Conservation (phyloP, 2,113 vertebrate genomes). For the Macrotus californicus region DNA sequence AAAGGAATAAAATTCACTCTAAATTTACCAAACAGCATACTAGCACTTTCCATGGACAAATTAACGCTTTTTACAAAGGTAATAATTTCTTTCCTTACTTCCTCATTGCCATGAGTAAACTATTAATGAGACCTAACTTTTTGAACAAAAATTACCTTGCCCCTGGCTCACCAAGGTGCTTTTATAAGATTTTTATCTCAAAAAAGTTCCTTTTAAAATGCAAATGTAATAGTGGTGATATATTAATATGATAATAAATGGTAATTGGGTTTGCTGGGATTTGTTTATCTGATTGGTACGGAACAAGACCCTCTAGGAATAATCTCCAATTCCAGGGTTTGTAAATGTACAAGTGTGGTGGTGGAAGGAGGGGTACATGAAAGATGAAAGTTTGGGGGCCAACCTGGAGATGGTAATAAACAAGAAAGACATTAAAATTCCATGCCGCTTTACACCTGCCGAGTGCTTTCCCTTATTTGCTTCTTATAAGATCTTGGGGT, state of each 20-base stretch:
- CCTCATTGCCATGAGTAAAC: background rate
- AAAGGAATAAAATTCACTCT: background rate
- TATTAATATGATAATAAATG: constrained; percentile 10
- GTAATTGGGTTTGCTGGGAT: background rate
- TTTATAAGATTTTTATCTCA: constrained; percentile 20
- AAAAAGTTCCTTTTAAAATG: constrained; percentile 31
- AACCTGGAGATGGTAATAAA: background rate
- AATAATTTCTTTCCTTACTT: background rate
- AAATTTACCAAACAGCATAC: background rate
- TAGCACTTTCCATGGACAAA: background rate
- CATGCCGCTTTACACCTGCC: background rate
- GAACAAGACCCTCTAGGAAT: background rate
- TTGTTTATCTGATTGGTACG: background rate
- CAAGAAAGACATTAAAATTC: background rate
- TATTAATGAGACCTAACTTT: background rate
- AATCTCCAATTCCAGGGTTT: background rate
- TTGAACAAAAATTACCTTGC: background rate
- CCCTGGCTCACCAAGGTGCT: background rate
- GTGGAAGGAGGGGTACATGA: background rate
- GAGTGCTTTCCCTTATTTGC: background rate
- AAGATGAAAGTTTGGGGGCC: background rate
- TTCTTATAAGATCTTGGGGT: background rate
- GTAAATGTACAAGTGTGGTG: background rate
- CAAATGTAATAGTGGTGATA: background rate
- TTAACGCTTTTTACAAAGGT: background rate